Evolutionary conservation across 2,113 vertebrate genomes (phyloP).

Genomic region (Eurystomus gularis): DNA sequence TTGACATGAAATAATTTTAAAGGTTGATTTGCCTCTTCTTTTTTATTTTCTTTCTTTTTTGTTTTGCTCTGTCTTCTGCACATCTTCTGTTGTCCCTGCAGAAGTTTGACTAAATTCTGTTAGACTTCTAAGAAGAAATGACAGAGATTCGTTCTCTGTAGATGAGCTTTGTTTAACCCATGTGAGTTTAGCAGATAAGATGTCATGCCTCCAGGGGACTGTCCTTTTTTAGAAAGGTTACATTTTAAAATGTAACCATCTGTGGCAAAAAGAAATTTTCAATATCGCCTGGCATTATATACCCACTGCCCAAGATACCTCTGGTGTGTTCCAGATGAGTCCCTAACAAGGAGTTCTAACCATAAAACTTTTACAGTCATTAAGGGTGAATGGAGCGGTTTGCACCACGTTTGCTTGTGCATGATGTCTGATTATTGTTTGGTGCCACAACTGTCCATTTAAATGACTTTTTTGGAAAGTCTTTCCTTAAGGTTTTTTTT

Average conservation of each 20-base stretch:
- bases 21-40: neutral
- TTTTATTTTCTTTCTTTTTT: neutral
- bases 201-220: conserved; percentile 7
- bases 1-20: neutral
- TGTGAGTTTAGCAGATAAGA: neutral
- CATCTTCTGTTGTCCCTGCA: neutral
- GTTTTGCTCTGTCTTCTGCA: neutral
- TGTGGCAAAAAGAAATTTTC: conserved; percentile 22
- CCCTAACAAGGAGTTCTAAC: neutral
- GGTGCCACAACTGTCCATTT: neutral
- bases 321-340: neutral
- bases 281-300: neutral
- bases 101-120: neutral
- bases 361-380: neutral
- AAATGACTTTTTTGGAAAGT: neutral
- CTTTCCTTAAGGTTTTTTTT: neutral
- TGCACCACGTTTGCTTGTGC: neutral
- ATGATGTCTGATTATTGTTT: neutral
- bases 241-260: conserved; percentile 43
- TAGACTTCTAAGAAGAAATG: neutral
- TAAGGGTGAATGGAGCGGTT: neutral
- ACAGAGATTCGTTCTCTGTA: conserved; percentile 15
- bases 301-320: neutral
- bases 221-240: conserved; percentile 46
- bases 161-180: conserved; percentile 17